Evolutionary conservation across 92 coral and sea anemone species (phyloP).

Genomic region (Galaxea fascicularis): DNA sequence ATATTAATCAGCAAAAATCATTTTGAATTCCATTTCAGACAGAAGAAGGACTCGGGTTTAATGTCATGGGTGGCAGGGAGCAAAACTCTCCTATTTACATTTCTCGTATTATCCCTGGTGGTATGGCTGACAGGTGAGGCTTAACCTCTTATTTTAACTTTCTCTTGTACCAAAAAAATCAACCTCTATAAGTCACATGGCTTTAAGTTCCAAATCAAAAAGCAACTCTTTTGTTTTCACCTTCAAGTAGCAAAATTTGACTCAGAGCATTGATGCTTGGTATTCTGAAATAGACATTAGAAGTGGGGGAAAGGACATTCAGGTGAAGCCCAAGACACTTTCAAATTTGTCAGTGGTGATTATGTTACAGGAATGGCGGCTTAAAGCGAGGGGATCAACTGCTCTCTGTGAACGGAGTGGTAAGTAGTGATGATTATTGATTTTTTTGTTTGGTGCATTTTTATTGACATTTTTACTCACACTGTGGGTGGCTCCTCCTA

Average conservation of each 20-base stretch:
- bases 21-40: conserved; percentile 59
- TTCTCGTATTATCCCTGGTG: conserved; percentile 98
- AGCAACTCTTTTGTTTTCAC: no score
- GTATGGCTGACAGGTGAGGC: conserved; percentile 96
- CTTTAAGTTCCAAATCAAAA: no score
- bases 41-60: conserved; percentile 99
- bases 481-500: no score
- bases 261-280: no score
- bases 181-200: no score
- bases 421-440: conserved; percentile 12
- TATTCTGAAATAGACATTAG: no score
- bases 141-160: no score
- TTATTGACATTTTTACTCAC: no score
- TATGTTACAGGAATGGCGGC: conserved; percentile 79
- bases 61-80: conserved; percentile 98
- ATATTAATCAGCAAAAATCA: neutral
- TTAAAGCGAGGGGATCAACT: conserved; percentile 96
- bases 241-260: no score
- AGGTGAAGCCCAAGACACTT: neutral
- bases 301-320: no score
- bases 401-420: conserved; percentile 98
- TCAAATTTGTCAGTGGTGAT: neutral
- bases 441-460: no score
- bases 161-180: no score
- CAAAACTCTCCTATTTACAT: conserved; percentile 98